Base-by-base conservation (phyloP, 2,797 vertebrate species). In the Myripristis murdjan region DNA sequence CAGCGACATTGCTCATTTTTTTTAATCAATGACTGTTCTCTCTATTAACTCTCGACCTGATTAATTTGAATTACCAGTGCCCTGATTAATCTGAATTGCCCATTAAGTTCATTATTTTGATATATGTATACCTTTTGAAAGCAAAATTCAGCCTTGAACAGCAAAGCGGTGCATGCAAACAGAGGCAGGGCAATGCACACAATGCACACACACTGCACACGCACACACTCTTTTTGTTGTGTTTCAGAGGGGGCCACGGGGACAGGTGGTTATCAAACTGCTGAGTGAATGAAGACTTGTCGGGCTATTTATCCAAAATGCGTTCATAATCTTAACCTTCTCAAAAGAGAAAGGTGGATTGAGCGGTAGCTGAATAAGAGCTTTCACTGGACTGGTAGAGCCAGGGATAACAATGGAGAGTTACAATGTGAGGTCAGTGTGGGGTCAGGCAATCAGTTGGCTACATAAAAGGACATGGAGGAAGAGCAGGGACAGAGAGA, bases 391-490 rank as follows among this genome's bases (percentile, higher is more conserved):
- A 61, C 31, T 16, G 18, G n/a, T 49, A 26, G 59, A 57, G 75
- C 37, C 12, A 35, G 1, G 61, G 71, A 81, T 79, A 77, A 75
- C 62, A 75, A 60, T 55, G 33, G 16, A 54, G 35, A 47, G 70
- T 77, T 77, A 69, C 58, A 35, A 62, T 75, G 15, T 0, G 10
- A 49, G 72, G 73, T 83, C 73, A 53, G 14, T 6, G 49, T 6
- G 1, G 46, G 79, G 83, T 82, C 70, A 79, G 33, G 46, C 60
- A 80, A 84, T 87, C 71, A 71, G 54, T 74, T 68, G 71, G 55
- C 46, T 23, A 44, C 67, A 79, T 70, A 53, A 64, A 63, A 28
- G 7, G 8, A 20, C 14, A 44, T n/a, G 12, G 28, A 63, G 47
- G 44, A 5, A 74, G 48, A 41, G 46, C n/a, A 64, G 37, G 20